Evolutionary conservation across 2,888 invertebrate genomes (phyloP).

Genomic region (Bimastos eiseni): DNA sequence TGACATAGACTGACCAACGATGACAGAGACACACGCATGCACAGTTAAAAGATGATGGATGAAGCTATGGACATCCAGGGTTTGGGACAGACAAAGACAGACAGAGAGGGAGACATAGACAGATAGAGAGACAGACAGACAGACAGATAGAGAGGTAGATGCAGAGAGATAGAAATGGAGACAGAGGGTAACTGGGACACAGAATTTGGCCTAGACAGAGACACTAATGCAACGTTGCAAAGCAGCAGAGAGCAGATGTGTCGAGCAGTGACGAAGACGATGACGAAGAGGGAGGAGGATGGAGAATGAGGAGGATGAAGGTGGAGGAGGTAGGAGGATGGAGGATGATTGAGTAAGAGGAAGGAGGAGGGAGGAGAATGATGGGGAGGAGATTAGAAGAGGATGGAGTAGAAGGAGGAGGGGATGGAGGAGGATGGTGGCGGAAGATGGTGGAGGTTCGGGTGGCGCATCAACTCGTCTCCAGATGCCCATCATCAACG

Average conservation of each 20-base stretch:
- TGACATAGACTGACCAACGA: neutral
- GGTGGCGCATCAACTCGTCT: slow-evolving; percentile 14
- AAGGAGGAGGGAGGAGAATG: slow-evolving; percentile 25
- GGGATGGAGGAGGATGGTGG: neutral
- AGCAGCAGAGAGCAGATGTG: slow-evolving; percentile 7
- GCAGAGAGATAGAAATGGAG: slow-evolving; percentile 14
- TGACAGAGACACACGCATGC: neutral
- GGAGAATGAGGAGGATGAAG: slow-evolving; percentile 29
- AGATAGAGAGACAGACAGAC: slow-evolving; percentile 15
- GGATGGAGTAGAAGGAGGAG: neutral
- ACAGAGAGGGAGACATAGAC: no score
- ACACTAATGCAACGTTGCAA: neutral
- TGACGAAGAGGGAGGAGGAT: slow-evolving; percentile 20
- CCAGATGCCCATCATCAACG: slow-evolving; percentile 1
- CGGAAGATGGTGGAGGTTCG: neutral
- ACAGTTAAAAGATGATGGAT: no score
- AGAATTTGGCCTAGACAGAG: slow-evolving; percentile 24
- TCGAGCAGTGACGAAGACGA: slow-evolving; percentile 26
- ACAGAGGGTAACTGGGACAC: neutral
- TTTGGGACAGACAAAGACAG: neutral
- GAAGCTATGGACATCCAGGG: slow-evolving; percentile 6
- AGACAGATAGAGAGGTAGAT: neutral
- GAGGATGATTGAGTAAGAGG: slow-evolving; percentile 10
- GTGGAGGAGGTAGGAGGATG: neutral
- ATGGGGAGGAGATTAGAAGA: slow-evolving; percentile 23